phyloP scores from a whole-genome alignment of 2,797 vertebrate genomes.

The Siniperca undulata region DNA sequence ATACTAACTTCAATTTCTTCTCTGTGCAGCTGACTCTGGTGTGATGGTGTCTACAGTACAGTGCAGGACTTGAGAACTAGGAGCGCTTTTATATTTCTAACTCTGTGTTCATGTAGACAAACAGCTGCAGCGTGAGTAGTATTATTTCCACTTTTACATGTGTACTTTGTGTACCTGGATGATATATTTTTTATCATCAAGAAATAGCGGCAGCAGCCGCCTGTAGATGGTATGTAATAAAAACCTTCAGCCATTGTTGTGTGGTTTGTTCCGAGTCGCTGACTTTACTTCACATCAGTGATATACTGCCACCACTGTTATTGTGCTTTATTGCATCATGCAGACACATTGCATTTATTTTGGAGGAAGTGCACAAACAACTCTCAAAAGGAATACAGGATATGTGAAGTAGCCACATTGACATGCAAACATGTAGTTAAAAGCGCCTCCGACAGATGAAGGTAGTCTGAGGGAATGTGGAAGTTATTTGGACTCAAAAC shows the following conservation, averaged over 20 bases:
- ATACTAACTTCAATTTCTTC: neutral
- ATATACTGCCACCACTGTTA: too few species aligned
- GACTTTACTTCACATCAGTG: too few species aligned
- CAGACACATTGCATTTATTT: too few species aligned
- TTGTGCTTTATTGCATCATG: too few species aligned
- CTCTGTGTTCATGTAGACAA: neutral
- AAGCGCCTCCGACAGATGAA: neutral
- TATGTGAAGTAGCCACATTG: too few species aligned
- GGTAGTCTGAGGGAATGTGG: neutral
- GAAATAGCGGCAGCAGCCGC: too few species aligned
- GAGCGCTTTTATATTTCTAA: neutral
- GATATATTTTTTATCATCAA: too few species aligned
- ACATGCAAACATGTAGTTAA: too few species aligned
- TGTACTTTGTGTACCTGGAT: neutral
- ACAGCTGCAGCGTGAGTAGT: neutral
- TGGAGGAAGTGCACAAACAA: too few species aligned
- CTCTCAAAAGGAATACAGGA: too few species aligned
- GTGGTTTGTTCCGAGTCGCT: neutral
- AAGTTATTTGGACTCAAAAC: neutral
- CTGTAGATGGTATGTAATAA: too few species aligned
- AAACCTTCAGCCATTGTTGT: neutral
- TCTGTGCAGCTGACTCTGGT: neutral
- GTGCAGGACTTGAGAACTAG: neutral
- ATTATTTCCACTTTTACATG: neutral
- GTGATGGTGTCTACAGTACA: neutral